Evolutionary conservation across 1,140 invertebrate species (phyloP), one percentile per base, ranked within the genome.

Genomic region (Drosophila malerkotliana): DNA sequence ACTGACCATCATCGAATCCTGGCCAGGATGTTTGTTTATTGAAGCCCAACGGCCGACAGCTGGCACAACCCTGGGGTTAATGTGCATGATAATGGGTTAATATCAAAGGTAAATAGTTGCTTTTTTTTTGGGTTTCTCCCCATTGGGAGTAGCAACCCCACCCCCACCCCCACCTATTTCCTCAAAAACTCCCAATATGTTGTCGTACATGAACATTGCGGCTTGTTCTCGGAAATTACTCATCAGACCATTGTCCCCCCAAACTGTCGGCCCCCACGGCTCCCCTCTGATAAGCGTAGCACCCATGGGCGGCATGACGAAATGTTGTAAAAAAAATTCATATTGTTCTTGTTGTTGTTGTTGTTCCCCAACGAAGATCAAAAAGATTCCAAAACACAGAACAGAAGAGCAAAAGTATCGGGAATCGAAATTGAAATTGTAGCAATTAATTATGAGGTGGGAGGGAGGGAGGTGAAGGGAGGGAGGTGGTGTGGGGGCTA

Each of bases 161-260:
- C 3, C 54, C 7, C 4, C 18, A 18, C 18, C 18, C 1, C 18
- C 18, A 18, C 18, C 18, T 18, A 18, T 18, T 18, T 18, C 18
- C 18, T 18, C 18, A 18, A 34, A 34, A 64, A 69, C 63, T 69
- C 37, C 47, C 66, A 69, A 14, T 47, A 37, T 68, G 51, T 56
- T 74, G 59, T 74, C 34, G 39, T 39, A 56, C 51, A 64, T 54
- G 60, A 47, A 48, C 59, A 80, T 67, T 68, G 58, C 24, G 69
- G 44, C 66, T 80, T 85, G 82, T 85, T 81, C 68, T 81, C 48
- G 81, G 73, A 84, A 85, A 81, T 87, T 87, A 87, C 77, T 87
- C 81, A 87, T 81, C 79, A 74, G 73, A 4, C 41, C 53, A 63
- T 10, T 55, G 21, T 21, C 37, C 32, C 12, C 37, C 45, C 26